Evolutionary conservation across 2,113 vertebrate species (phyloP).

Genomic region (Megalops atlanticus): DNA sequence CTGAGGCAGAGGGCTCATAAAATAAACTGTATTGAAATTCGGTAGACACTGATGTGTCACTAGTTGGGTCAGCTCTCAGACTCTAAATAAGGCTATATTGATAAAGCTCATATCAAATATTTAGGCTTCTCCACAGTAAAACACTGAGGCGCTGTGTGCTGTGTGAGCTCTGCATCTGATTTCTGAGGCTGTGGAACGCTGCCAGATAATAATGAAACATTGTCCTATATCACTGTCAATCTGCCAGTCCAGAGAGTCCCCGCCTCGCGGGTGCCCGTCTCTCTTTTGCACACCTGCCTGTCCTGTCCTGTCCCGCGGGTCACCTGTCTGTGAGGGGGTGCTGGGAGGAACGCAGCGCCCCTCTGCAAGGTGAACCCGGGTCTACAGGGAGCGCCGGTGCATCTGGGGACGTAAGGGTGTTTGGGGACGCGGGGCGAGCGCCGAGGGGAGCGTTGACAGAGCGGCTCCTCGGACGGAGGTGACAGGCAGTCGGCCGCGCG

Average conservation of each 20-base stretch:
- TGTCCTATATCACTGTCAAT: no score
- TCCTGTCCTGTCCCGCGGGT: no score
- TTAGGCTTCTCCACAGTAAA: neutral
- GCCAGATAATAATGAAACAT: no score
- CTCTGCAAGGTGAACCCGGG: no score
- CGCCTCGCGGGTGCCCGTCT: no score
- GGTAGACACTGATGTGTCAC: neutral
- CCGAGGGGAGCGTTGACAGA: neutral
- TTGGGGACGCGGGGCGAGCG: neutral
- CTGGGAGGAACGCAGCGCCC: no score
- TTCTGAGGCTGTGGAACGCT: no score
- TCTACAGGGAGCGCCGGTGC: no score
- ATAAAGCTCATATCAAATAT: constrained; percentile 3
- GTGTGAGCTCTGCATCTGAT: neutral
- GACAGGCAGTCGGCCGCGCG: neutral
- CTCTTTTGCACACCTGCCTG: no score
- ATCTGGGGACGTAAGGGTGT: neutral
- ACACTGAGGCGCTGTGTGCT: neutral
- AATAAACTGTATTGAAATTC: neutral
- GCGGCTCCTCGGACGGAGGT: neutral
- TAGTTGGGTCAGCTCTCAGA: neutral
- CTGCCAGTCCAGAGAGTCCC: no score
- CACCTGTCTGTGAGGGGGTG: no score
- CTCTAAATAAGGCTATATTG: neutral
- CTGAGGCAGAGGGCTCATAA: neutral